Conservation (phyloP, 2,888 invertebrate genomes). For the Nyleta sp. region DNA sequence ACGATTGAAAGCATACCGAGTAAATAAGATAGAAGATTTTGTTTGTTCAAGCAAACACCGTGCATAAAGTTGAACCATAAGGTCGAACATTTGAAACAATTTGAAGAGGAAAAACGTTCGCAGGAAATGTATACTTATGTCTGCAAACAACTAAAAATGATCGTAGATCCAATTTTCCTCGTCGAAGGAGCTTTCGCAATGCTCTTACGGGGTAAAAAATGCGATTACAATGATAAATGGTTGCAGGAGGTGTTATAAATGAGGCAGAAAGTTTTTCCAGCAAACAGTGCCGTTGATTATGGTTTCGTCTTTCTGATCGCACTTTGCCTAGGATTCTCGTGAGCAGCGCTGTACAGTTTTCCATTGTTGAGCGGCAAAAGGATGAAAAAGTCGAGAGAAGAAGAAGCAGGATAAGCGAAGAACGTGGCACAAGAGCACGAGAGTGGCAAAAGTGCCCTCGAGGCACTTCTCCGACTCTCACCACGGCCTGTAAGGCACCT, state of each 20-base stretch:
- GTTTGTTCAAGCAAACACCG: no score
- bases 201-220: conserved; percentile 28
- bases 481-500: conserved; percentile 55
- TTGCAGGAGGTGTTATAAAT: conserved; percentile 54
- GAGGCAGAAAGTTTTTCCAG: conserved; percentile 46
- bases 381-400: conserved; percentile 31
- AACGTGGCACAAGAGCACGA: conserved; percentile 69
- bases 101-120: neutral
- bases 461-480: conserved; percentile 67
- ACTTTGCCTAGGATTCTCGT: conserved; percentile 42
- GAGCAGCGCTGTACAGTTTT: conserved; percentile 40
- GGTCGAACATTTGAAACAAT: neutral
- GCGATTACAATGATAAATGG: conserved; percentile 44
- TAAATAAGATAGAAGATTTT: no score
- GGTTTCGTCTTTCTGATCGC: conserved; percentile 53
- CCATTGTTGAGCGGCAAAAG: conserved; percentile 48
- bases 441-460: conserved; percentile 74
- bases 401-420: conserved; percentile 54
- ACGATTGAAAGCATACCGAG: no score
- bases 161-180: conserved; percentile 29
- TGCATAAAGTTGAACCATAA: no score
- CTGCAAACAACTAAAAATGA: conserved; percentile 8
- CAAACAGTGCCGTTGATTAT: conserved; percentile 43
- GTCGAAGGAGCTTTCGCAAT: neutral
- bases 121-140: conserved; percentile 15